Percentiles rank a stretch among this genome's conserved stretches.
These are phyloP conservation scores for Artibeus jamaicensis DNA, from an alignment of 2,797 vertebrate species.

Conservation along the genomic window DNA sequence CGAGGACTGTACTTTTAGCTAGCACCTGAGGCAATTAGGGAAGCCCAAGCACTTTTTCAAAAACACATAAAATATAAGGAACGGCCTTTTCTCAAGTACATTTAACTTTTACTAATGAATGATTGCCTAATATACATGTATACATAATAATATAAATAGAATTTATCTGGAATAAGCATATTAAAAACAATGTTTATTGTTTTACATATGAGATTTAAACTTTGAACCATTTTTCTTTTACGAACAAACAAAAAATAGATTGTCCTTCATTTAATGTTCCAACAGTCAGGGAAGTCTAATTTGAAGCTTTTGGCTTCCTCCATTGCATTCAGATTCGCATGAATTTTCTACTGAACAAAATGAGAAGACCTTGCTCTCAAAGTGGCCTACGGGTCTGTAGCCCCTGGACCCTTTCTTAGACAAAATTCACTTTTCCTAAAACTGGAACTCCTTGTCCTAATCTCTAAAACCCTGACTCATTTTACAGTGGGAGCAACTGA, in stretches of 20 bases:
- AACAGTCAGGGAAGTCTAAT: background rate
- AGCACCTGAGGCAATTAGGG: background rate
- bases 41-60: background rate
- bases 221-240: background rate
- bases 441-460: too few relatives aligned
- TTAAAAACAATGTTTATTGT: background rate
- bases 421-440: background rate
- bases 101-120: background rate
- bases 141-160: background rate
- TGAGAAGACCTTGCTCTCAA: background rate
- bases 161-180: background rate
- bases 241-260: background rate
- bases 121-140: background rate
- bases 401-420: background rate
- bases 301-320: background rate
- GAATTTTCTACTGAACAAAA: background rate
- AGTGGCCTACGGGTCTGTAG: background rate
- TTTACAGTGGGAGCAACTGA: background rate
- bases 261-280: background rate
- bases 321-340: background rate
- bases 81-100: background rate
- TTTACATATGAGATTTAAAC: conserved; percentile 13
- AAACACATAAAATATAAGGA: background rate
- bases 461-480: background rate
- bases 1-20: background rate